These are phyloP conservation scores for Procambarus virginalis DNA, from an alignment of 1,140 invertebrate genomes.

Conservation along the genomic window DNA sequence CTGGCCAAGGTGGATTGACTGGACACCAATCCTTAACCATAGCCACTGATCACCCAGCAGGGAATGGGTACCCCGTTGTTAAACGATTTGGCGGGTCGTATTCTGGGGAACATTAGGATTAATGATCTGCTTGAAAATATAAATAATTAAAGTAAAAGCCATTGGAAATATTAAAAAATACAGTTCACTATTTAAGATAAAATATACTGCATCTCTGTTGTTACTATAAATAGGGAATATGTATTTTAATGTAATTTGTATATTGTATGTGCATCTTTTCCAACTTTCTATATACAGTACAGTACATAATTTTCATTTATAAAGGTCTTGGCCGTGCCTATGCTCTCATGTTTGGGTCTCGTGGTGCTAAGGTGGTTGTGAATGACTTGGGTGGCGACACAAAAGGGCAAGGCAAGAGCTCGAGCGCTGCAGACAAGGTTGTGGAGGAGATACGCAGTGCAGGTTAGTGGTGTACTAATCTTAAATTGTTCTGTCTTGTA, in stretches of 20 bases:
- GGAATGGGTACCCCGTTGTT: no score
- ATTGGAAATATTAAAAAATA: not conserved
- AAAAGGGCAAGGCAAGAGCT: slow-evolving; percentile 89
- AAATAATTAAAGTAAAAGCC: no score
- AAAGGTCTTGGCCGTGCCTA: slow-evolving; percentile 90
- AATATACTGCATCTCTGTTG: not conserved
- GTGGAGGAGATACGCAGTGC: slow-evolving; percentile 91
- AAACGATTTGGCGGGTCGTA: no score
- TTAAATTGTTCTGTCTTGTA: no score
- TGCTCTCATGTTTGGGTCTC: slow-evolving; percentile 90
- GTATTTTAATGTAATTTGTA: not conserved
- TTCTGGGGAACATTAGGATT: no score
- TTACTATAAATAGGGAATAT: not conserved
- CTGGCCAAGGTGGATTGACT: no score
- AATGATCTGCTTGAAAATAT: no score
- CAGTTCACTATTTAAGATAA: not conserved
- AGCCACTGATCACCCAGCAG: no score
- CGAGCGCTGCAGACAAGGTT: slow-evolving; percentile 91
- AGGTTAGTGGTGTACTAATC: slow-evolving; percentile 76
- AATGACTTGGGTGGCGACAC: slow-evolving; percentile 95
- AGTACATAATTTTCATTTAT: not conserved
- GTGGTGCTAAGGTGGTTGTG: slow-evolving; percentile 96
- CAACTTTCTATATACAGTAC: not conserved
- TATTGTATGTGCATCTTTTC: not conserved
- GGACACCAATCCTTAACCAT: no score